These are phyloP conservation scores for Corapipo altera DNA, from an alignment of 2,113 vertebrate species.

Conservation along the genomic window DNA sequence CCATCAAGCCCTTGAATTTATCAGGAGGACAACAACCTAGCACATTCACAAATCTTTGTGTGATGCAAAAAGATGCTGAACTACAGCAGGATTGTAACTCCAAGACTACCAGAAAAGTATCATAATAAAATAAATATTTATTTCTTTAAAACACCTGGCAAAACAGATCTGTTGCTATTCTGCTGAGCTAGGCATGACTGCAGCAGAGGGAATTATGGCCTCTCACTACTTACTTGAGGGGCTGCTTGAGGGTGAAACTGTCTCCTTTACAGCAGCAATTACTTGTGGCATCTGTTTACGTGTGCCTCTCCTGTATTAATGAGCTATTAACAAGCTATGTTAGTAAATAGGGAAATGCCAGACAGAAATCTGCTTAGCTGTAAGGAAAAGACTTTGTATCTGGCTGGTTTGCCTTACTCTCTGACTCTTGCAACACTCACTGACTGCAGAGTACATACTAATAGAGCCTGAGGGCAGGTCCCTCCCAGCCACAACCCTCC, in stretches of 20 bases:
- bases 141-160: neutral
- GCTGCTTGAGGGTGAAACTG: neutral
- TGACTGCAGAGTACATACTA: neutral
- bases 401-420: neutral
- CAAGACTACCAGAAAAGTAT: neutral
- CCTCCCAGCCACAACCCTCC: neutral
- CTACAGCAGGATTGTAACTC: neutral
- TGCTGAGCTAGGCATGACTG: neutral
- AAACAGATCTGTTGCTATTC: neutral
- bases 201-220: neutral
- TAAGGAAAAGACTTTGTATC: neutral
- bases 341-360: neutral
- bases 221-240: neutral
- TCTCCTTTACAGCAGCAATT: neutral
- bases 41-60: neutral
- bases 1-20: neutral
- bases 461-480: neutral
- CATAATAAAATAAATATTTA: neutral
- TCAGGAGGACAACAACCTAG: neutral
- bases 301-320: neutral
- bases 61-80: neutral
- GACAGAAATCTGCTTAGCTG: neutral
- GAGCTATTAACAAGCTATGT: neutral
- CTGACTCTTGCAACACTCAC: too few species aligned
- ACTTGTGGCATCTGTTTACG: neutral